These are phyloP conservation scores for Cotesia typhae DNA, from an alignment of 1,140 invertebrate genomes.

Conservation along the genomic window DNA sequence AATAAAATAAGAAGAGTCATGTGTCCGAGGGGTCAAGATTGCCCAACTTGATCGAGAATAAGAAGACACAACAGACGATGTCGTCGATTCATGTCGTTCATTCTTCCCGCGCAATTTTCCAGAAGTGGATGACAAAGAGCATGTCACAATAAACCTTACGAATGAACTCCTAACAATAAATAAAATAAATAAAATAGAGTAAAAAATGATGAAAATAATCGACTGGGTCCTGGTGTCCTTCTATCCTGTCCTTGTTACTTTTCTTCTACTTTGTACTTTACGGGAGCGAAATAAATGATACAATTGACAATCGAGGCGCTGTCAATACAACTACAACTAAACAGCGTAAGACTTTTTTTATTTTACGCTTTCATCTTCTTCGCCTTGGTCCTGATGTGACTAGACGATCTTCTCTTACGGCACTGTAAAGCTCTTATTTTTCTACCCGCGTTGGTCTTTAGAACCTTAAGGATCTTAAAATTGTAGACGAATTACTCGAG, in stretches of 20 bases:
- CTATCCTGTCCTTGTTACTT: conserved; percentile 15
- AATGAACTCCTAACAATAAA: conserved; percentile 15
- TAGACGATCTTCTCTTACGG: no score
- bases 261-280: not conserved
- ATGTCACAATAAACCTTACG: conserved; percentile 56
- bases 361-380: not conserved
- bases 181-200: conserved; percentile 25
- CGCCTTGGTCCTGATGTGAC: not conserved
- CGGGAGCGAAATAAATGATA: conserved; percentile 54
- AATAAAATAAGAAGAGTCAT: conserved; percentile 13
- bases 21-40: conserved; percentile 27
- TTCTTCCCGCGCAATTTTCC: conserved; percentile 59
- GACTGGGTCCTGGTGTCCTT: conserved; percentile 12
- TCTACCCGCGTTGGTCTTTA: not conserved
- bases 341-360: conserved; percentile 15
- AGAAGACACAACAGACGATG: conserved; percentile 33
- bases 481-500: conserved; percentile 13
- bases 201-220: conserved; percentile 48
- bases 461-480: conserved; percentile 1
- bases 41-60: conserved; percentile 19
- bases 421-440: not conserved
- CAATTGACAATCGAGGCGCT: conserved; percentile 46
- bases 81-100: conserved; percentile 38
- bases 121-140: conserved; percentile 57
- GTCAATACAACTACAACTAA: conserved; percentile 41